These are phyloP conservation scores for Heliocidaris erythrogramma DNA, from an alignment of 35 echinoderm and acorn worm species.

Conservation along the genomic window DNA sequence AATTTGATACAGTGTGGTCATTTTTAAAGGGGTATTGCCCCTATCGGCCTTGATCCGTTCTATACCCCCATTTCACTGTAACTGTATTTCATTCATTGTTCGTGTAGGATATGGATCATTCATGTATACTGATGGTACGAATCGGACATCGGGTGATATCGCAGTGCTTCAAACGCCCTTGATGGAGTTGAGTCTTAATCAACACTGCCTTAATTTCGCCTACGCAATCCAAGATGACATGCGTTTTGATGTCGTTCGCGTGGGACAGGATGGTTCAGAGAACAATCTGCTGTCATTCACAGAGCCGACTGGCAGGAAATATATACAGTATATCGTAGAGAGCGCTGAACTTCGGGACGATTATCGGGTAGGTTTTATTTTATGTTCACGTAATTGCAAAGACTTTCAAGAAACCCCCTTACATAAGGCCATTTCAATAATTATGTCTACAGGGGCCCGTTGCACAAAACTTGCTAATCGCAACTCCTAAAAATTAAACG, in stretches of 20 bases:
- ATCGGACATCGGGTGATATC: not conserved
- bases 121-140: constrained; percentile 8
- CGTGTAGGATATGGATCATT: not conserved
- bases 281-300: not conserved
- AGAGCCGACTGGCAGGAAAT: not conserved
- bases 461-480: no score
- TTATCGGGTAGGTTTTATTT: not conserved
- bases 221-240: constrained; percentile 11
- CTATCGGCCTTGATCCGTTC: no score
- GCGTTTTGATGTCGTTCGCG: not conserved
- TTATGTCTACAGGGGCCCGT: not conserved
- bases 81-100: not conserved
- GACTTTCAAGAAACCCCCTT: not conserved
- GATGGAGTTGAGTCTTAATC: not conserved
- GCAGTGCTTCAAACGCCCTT: not conserved
- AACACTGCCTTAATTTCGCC: not conserved
- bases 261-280: not conserved
- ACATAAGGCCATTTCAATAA: not conserved
- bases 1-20: no score
- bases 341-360: not conserved
- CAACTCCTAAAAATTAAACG: no score
- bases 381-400: not conserved
- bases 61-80: no score
- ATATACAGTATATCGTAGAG: not conserved
- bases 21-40: no score